Evolutionary conservation across 92 coral and sea anemone genomes (phyloP).

Genomic region (Isaurus tuberculatus): DNA sequence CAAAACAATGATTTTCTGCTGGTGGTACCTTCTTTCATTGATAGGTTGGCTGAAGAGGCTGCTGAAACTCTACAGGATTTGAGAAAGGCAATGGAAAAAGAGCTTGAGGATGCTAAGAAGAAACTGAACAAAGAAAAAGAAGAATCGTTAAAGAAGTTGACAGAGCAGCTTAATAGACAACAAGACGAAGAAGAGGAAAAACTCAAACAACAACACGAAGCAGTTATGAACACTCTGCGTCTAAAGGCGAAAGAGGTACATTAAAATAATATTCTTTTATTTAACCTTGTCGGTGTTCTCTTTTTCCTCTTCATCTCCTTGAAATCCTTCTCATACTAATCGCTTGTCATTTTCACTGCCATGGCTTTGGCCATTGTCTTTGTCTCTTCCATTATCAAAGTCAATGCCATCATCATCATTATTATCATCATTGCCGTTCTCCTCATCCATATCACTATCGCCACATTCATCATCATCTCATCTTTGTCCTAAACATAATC

Average conservation of each 20-base stretch:
- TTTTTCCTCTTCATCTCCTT: no score
- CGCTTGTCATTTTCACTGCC: no score
- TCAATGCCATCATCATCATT: no score
- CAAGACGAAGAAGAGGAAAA: slow-evolving; percentile 87
- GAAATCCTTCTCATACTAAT: no score
- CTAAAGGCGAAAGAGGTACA: slow-evolving; percentile 76
- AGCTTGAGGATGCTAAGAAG: slow-evolving; percentile 76
- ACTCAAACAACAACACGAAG: slow-evolving; percentile 75
- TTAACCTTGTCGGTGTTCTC: no score
- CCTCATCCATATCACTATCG: no score
- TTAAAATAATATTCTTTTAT: no score
- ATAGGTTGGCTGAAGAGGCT: slow-evolving; percentile 79
- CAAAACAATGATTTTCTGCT: neutral
- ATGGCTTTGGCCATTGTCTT: no score
- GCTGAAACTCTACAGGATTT: slow-evolving; percentile 76
- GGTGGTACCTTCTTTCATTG: neutral
- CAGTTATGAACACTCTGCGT: slow-evolving; percentile 89
- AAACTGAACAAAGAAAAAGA: slow-evolving; percentile 82
- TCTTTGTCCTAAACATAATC: no score
- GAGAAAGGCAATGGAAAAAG: slow-evolving; percentile 86
- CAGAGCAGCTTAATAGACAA: slow-evolving; percentile 67
- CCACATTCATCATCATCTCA: no score
- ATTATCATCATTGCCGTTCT: no score
- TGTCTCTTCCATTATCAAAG: no score
- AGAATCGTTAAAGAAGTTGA: slow-evolving; percentile 68